A percentile compares a stretch with the other conserved stretches of the same genome.
Evolutionary conservation across 2,888 invertebrate genomes (phyloP).

Genomic region (Pollenia amentaria): DNA sequence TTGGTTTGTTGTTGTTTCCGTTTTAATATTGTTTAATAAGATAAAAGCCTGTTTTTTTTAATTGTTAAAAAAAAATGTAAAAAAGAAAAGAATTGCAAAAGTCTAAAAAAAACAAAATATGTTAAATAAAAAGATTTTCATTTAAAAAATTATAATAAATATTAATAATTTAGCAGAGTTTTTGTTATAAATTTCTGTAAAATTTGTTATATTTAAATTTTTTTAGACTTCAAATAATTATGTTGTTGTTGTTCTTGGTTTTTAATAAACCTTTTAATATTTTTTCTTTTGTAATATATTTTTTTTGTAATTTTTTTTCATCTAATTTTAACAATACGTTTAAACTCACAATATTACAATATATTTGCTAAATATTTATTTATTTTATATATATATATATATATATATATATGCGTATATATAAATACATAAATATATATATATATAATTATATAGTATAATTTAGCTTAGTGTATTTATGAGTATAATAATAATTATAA

Average conservation of each 20-base stretch:
- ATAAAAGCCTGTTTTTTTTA: slow-evolving; percentile 61
- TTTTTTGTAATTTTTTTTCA: slow-evolving; percentile 76
- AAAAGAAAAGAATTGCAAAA: not conserved
- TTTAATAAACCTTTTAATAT: slow-evolving; percentile 64
- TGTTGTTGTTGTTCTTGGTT: slow-evolving; percentile 44
- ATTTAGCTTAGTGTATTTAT: slow-evolving; percentile 76
- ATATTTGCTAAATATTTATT: slow-evolving; percentile 83
- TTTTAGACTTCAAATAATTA: slow-evolving; percentile 26
- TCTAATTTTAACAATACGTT: slow-evolving; percentile 83
- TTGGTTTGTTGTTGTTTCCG: slow-evolving; percentile 28
- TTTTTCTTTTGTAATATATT: slow-evolving; percentile 41
- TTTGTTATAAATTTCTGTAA: slow-evolving; percentile 28
- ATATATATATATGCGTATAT: no score
- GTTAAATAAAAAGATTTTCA: not conserved
- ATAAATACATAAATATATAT: slow-evolving; percentile 77
- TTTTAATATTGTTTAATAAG: slow-evolving; percentile 40
- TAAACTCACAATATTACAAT: slow-evolving; percentile 83
- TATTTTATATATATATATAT: slow-evolving; percentile 77
- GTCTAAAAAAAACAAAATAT: not conserved
- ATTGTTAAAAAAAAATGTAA: slow-evolving; percentile 13
- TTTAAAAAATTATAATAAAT: not conserved
- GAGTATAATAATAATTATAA: slow-evolving; percentile 74
- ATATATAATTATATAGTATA: slow-evolving; percentile 74
- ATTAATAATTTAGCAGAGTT: slow-evolving; percentile 32
- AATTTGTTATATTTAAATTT: not conserved